Percentiles rank a stretch among this genome's conserved stretches.
These are phyloP conservation scores for Crypturellus undulatus DNA, from an alignment of 2,113 vertebrate species.

Conservation along the genomic window DNA sequence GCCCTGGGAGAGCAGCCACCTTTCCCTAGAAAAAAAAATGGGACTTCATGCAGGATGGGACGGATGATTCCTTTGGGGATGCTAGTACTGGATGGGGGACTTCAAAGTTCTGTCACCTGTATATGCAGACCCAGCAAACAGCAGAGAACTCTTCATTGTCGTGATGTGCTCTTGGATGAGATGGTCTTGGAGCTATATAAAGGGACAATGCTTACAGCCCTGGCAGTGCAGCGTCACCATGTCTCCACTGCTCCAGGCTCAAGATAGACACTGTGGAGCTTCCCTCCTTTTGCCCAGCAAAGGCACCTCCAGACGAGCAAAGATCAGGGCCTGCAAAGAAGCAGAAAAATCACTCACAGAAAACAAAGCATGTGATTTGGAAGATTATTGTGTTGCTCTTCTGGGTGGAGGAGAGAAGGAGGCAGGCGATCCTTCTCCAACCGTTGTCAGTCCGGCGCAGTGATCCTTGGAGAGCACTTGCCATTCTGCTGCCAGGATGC, in stretches of 20 bases:
- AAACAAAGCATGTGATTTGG: not conserved
- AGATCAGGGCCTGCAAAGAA: not conserved
- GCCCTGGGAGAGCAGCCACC: rapidly evolving
- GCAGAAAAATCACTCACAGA: not conserved
- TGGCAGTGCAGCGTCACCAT: not conserved
- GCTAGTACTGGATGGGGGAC: not conserved
- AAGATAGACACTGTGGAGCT: not conserved
- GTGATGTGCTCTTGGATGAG: rapidly evolving
- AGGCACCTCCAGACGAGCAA: not conserved
- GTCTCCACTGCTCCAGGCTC: rapidly evolving
- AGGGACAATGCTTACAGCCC: not conserved
- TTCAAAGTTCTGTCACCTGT: not conserved
- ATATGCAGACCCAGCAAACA: not conserved
- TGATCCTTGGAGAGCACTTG: constrained; percentile 61
- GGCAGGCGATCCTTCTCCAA: not conserved
- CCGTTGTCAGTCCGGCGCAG: not conserved
- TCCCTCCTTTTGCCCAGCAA: not conserved
- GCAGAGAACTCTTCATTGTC: not conserved
- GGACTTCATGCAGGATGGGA: not conserved
- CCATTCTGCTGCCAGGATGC: constrained; percentile 66
- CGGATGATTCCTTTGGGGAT: not conserved
- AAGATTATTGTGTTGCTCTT: constrained; percentile 5
- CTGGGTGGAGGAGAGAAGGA: not conserved
- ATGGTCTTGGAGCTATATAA: rapidly evolving
- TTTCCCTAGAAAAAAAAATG: not conserved